A percentile compares a stretch with the other conserved stretches of the same genome.
These are phyloP conservation scores for Monarcha castaneiventris DNA, from an alignment of 2,113 vertebrate species.

Conservation along the genomic window DNA sequence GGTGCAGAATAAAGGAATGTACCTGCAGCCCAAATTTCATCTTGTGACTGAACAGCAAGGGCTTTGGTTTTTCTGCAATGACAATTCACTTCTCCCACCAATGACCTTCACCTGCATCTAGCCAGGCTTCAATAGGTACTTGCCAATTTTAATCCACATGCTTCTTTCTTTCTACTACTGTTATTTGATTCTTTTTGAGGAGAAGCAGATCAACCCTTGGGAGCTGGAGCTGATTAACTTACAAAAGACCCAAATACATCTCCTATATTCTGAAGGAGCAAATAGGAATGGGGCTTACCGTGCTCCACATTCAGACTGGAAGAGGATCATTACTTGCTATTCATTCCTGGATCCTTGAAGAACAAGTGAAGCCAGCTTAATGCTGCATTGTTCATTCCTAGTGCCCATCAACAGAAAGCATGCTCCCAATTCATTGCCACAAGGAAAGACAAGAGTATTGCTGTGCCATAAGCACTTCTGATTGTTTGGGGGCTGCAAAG, in stretches of 20 bases:
- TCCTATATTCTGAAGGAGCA: neutral
- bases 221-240: neutral
- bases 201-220: neutral
- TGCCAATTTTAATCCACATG: neutral
- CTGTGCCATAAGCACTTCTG: neutral
- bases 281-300: neutral
- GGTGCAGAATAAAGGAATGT: neutral
- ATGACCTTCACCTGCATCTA: neutral
- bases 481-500: conserved; percentile 23
- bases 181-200: neutral
- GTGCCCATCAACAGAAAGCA: conserved; percentile 48
- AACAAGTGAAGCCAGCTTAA: conserved; percentile 56
- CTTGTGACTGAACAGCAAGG: neutral
- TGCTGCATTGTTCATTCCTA: conserved; percentile 47
- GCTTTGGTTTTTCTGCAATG: neutral
- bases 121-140: neutral
- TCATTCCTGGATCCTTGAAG: conserved; percentile 51
- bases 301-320: conserved; percentile 2
- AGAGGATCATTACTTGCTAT: conserved; percentile 53
- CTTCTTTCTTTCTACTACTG: neutral
- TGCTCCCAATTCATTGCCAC: conserved; percentile 30
- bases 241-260: conserved; percentile 6
- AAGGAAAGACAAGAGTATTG: conserved; percentile 18
- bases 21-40: neutral
- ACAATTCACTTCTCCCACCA: neutral